Percentiles rank a stretch among this genome's conserved stretches.
Conservation (phyloP, 1,140 invertebrate genomes). For the Lepidotrigona ventralis region DNA sequence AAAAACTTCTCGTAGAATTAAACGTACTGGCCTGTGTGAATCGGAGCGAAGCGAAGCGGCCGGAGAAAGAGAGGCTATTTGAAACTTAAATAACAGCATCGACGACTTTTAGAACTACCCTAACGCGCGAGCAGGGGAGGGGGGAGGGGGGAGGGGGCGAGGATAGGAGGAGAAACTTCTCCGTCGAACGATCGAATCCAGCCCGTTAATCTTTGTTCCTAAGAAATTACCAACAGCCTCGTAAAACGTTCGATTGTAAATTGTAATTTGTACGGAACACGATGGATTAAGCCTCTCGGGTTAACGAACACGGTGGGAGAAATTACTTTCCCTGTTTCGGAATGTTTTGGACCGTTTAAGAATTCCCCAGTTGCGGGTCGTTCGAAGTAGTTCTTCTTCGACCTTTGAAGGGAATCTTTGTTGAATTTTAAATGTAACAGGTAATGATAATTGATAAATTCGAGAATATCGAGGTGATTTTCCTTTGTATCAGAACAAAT, state of each 20-base stretch:
- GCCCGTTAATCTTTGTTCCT: not conserved
- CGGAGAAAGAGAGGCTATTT: slow-evolving; percentile 13
- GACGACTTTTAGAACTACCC: slow-evolving; percentile 38
- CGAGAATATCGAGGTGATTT: too few species aligned
- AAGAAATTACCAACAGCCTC: slow-evolving; percentile 12
- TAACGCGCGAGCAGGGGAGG: not conserved
- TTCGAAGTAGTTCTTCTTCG: too few species aligned
- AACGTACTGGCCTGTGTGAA: slow-evolving; percentile 19
- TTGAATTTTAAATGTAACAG: too few species aligned
- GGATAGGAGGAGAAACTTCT: not conserved
- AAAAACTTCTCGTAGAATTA: slow-evolving; percentile 48
- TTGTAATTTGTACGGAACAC: slow-evolving; percentile 15
- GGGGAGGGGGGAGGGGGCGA: too few species aligned
- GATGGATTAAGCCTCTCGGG: too few species aligned
- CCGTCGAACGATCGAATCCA: not conserved
- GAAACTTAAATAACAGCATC: slow-evolving; percentile 50
- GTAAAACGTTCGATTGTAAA: not conserved
- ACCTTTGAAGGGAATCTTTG: too few species aligned
- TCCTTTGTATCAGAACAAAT: too few species aligned
- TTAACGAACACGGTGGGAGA: too few species aligned
- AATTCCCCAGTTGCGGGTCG: too few species aligned
- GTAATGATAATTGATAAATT: too few species aligned
- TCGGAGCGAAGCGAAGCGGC: not conserved
- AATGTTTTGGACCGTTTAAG: too few species aligned
- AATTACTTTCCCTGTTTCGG: too few species aligned